Conservation (phyloP, 2,797 vertebrate species). For the Malurus splendens region DNA sequence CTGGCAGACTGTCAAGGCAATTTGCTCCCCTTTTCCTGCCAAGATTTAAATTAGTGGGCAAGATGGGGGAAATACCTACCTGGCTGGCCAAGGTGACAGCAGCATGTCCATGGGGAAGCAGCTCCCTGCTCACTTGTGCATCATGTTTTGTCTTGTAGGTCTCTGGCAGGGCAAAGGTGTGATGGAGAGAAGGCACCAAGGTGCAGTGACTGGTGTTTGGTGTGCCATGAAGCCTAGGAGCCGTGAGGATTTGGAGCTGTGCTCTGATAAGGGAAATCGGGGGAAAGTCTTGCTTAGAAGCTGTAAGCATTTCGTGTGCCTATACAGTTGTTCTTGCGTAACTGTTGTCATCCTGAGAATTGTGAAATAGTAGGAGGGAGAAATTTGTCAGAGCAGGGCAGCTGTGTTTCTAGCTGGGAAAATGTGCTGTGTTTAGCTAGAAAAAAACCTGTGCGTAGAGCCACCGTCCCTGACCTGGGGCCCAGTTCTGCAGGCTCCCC, state of each 20-base stretch:
- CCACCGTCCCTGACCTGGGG: neutral
- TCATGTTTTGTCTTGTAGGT: neutral
- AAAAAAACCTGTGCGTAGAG: neutral
- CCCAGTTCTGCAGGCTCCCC: neutral
- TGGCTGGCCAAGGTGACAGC: neutral
- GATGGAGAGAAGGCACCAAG: neutral
- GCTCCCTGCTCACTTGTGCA: accelerated
- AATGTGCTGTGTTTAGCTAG: neutral
- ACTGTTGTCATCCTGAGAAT: neutral
- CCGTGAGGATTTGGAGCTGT: neutral
- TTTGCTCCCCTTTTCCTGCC: neutral
- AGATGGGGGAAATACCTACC: neutral
- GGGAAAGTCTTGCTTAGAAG: neutral
- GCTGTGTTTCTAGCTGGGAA: neutral
- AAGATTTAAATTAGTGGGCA: neutral
- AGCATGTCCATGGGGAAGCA: neutral
- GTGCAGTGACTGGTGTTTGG: neutral
- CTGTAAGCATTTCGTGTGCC: neutral
- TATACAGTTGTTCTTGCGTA: neutral
- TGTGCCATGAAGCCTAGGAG: neutral
- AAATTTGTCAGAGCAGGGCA: neutral
- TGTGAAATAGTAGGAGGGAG: conserved; percentile 20
- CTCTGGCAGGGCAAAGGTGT: neutral
- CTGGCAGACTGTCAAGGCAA: neutral
- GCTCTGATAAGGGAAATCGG: neutral